Evolutionary conservation across 2,113 vertebrate species (phyloP).

Genomic region (Burhinus bistriatus): DNA sequence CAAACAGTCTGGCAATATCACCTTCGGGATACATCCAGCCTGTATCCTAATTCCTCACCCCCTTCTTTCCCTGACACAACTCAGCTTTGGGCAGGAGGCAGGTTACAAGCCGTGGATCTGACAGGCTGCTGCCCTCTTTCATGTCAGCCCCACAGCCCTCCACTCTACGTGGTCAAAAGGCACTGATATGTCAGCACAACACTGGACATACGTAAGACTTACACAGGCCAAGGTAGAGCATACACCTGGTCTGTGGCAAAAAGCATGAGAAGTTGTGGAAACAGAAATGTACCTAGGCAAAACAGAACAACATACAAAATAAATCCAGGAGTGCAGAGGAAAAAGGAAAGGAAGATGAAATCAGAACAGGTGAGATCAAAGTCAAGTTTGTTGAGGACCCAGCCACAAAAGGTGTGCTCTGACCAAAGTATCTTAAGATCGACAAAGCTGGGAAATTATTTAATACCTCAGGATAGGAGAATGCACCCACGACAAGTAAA

Average conservation of each 20-base stretch:
- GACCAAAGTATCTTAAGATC: neutral
- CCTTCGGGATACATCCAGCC: neutral
- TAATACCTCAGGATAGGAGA: neutral
- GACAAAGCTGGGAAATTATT: neutral
- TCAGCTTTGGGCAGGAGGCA: neutral
- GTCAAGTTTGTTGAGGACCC: neutral
- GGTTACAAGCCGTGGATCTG: neutral
- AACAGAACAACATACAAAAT: neutral
- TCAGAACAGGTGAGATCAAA: neutral
- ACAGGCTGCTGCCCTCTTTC: neutral
- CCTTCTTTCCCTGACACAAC: neutral
- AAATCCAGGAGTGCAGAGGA: neutral
- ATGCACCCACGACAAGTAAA: neutral
- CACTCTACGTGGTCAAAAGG: neutral
- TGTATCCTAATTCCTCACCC: neutral
- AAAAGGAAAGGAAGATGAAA: neutral
- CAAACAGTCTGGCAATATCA: rapidly evolving
- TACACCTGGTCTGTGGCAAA: neutral
- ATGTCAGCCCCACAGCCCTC: neutral
- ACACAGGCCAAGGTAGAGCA: rapidly evolving
- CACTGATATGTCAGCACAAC: neutral
- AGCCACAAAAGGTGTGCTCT: neutral
- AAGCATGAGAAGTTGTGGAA: neutral
- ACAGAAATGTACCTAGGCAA: neutral
- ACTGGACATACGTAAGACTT: rapidly evolving